These are phyloP conservation scores for Pluvianellus socialis DNA, from an alignment of 2,113 vertebrate genomes.

Conservation along the genomic window DNA sequence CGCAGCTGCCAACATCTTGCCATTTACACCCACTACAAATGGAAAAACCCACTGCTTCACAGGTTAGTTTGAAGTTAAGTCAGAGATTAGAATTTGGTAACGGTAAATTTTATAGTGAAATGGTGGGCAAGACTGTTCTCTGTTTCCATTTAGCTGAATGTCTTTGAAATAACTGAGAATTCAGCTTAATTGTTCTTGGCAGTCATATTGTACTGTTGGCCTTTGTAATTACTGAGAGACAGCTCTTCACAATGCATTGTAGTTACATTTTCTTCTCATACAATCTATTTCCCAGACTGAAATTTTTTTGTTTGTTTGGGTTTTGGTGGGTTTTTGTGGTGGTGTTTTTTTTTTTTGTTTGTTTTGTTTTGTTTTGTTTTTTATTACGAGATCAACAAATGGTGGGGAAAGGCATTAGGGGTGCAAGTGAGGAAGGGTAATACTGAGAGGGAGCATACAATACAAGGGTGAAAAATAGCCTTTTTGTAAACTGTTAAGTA, in stretches of 20 bases:
- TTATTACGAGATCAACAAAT: background rate
- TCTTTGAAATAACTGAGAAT: background rate
- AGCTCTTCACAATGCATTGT: background rate
- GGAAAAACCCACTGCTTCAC: background rate
- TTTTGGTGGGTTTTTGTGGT: background rate
- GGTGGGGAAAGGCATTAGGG: background rate
- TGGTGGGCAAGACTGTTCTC: background rate
- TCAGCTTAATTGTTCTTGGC: background rate
- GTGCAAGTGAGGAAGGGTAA: background rate
- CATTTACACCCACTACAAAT: background rate
- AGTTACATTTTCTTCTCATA: background rate
- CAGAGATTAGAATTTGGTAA: background rate
- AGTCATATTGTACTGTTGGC: background rate
- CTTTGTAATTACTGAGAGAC: background rate
- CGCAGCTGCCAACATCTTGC: background rate
- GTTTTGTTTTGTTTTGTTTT: background rate
- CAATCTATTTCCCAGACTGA: background rate
- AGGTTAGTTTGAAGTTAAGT: background rate
- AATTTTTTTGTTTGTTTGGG: background rate
- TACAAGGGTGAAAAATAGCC: fast-evolving
- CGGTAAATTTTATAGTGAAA: background rate
- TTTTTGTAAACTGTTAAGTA: background rate
- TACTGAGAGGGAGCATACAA: background rate
- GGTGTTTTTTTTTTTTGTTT: background rate
- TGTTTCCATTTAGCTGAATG: background rate